Evolutionary conservation across 2,113 vertebrate genomes (phyloP).

Genomic region (Siphamia tubifer): DNA sequence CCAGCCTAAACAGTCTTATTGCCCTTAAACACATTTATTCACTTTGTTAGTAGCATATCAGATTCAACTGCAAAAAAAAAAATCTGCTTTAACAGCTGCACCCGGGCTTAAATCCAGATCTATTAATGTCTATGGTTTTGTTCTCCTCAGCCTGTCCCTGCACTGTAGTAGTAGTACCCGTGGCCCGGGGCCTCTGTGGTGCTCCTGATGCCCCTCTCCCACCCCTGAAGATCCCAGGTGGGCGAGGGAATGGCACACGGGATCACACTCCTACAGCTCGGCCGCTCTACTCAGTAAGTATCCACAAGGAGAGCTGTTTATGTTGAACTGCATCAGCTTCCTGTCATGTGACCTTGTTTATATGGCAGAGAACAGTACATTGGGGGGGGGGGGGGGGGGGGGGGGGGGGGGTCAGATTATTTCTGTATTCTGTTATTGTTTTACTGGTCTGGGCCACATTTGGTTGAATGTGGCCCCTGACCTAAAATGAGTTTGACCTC

Average conservation of each 20-base stretch:
- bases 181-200: conserved; percentile 99
- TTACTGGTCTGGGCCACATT: too few species aligned
- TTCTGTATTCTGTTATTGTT: too few species aligned
- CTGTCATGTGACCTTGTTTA: conserved; percentile 29
- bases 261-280: conserved; percentile 98
- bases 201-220: conserved; percentile 99
- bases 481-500: too few species aligned
- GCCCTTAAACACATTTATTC: too few species aligned
- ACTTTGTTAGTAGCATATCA: too few species aligned
- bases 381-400: too few species aligned
- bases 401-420: too few species aligned
- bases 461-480: too few species aligned
- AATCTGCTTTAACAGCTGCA: too few species aligned
- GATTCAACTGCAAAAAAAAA: too few species aligned
- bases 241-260: conserved; percentile 99
- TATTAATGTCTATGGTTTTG: neutral
- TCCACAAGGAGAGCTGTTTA: neutral
- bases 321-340: neutral
- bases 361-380: neutral
- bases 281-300: conserved; percentile 89
- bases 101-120: neutral
- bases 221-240: conserved; percentile 99
- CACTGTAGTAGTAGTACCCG: conserved; percentile 97
- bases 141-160: conserved; percentile 83
- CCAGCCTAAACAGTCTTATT: too few species aligned